phyloP scores from a whole-genome alignment of 2,113 vertebrate species.

The Anolis sagrei region DNA sequence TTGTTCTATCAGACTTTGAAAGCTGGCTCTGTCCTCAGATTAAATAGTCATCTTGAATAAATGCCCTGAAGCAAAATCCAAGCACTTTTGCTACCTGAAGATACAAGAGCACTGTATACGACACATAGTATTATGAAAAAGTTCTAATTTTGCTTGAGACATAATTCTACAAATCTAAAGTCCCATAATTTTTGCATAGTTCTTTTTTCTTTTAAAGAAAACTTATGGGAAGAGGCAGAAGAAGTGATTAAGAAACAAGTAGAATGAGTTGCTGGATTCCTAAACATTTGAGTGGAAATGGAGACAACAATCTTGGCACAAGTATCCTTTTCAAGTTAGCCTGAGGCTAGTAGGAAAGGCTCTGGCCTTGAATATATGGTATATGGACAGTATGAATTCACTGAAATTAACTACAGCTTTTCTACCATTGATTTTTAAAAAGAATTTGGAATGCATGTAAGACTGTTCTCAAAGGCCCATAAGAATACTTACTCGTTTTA shows the following conservation, averaged over 20 bases:
- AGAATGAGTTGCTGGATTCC: conserved; percentile 41
- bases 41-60: too few species aligned
- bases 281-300: not conserved
- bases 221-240: not conserved
- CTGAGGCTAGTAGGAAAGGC: conserved; percentile 15
- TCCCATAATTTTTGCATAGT: not conserved
- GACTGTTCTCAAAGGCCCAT: conserved; percentile 12
- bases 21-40: too few species aligned
- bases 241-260: not conserved
- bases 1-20: too few species aligned
- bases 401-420: conserved; percentile 1
- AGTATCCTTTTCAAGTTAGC: conserved; percentile 12
- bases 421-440: not conserved
- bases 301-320: not conserved
- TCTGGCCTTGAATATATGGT: not conserved
- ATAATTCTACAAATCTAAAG: not conserved
- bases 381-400: not conserved
- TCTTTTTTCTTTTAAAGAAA: not conserved
- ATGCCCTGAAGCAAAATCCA: too few species aligned
- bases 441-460: not conserved
- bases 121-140: not conserved
- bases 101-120: not conserved
- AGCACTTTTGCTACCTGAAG: too few species aligned
- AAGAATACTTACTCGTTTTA: not conserved
- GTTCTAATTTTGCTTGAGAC: not conserved